Conservation (phyloP, 1,140 invertebrate genomes). For the Bombus haemorrhoidalis region DNA sequence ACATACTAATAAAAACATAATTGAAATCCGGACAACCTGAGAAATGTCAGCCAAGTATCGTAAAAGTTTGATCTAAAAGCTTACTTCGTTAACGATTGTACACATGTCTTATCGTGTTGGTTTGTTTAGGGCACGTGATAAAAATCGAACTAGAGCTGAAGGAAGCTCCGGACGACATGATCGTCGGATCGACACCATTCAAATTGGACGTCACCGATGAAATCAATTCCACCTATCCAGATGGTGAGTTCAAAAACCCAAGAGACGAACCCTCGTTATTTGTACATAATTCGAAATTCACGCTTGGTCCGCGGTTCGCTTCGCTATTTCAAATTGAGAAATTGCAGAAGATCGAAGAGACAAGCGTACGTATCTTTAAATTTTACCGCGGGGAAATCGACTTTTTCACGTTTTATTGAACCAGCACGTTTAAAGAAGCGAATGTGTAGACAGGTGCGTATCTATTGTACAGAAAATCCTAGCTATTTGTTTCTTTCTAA, state of each 20-base stretch:
- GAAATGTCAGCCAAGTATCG: too few species aligned
- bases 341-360: not conserved
- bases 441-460: not conserved
- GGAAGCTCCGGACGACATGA: constrained; percentile 73
- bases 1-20: too few species aligned
- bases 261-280: not conserved
- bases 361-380: not conserved
- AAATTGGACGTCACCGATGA: constrained; percentile 71
- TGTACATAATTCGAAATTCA: not conserved
- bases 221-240: constrained; percentile 77
- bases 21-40: too few species aligned
- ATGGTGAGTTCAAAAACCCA: constrained; percentile 64
- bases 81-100: too few species aligned
- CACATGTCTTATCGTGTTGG: not conserved
- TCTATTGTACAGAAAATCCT: not conserved
- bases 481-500: too few species aligned
- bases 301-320: not conserved
- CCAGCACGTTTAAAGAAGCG: not conserved
- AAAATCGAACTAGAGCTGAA: constrained; percentile 78
- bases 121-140: constrained; percentile 74
- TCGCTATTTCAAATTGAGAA: not conserved
- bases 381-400: not conserved
- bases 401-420: not conserved
- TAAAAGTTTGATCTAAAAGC: too few species aligned
- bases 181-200: constrained; percentile 73